Evolutionary conservation across 2,888 invertebrate species (phyloP), one percentile per base, ranked within the genome.

Genomic region (Synergus umbraculus): DNA sequence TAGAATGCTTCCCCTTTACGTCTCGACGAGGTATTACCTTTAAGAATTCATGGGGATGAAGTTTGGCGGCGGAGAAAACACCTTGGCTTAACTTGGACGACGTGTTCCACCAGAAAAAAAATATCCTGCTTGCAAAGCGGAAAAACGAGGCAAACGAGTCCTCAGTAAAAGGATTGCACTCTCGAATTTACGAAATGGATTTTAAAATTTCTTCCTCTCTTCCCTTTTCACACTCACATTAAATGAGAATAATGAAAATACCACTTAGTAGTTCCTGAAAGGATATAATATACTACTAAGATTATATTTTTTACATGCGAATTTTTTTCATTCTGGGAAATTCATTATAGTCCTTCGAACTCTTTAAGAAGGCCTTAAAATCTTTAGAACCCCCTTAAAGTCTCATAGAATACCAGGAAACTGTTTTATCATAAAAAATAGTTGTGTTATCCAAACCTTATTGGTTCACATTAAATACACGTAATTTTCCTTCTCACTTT

Each of bases 41-140:
- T 86, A 88, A 87, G 87, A 87, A 88, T 88, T 88, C 88, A 87
- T 84, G 79, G 80, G 84, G 82, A 84, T 85, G 83, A 85, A 86
- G 83, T 85, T 86, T 69, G 83, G 83, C 82, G 83, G 86, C 81
- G 78, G 81, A 84, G 84, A 83, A 85, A 86, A 83, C 83, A 77
- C 69, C 82, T 76, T 80, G 78, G 82, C 83, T 86, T 84, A 85
- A 79, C 79, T 69, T 76, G 78, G 78, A 77, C 78, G 77, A 81
- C 81, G 79, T 83, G 82, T 79, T 80, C 49, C 76, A 73, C 41
- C 79, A 60, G 58, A 65, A 67, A 67, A 67, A 67, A 67, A 44
- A 67, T 67, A 67, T 67, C 46, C 67, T 13, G 22, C 22, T 67
- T 7, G 46, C 46, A 46, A 67, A 22, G 44, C 44, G 44, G 67